These are phyloP conservation scores for Phylloscopus collybita DNA, from an alignment of 2,797 vertebrate genomes.

Conservation along the genomic window DNA sequence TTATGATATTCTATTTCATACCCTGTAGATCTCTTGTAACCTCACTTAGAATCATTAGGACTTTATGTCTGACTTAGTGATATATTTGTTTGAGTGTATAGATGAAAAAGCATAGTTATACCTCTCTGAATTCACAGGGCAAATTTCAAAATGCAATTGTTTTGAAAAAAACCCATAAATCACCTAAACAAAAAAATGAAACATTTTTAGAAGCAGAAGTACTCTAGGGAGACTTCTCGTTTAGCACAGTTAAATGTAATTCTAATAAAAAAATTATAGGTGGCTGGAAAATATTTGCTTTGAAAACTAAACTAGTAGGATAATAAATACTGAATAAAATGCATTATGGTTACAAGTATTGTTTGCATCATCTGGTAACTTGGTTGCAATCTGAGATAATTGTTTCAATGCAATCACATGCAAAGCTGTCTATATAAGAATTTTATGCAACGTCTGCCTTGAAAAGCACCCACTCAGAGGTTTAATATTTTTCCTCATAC, in stretches of 20 bases:
- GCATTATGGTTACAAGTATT: rapidly evolving
- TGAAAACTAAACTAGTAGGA: not conserved
- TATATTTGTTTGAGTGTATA: not conserved
- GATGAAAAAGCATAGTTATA: not conserved
- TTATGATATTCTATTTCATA: not conserved
- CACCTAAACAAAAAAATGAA: not conserved
- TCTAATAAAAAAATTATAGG: not conserved
- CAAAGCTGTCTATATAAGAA: not conserved
- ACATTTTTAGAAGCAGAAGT: not conserved
- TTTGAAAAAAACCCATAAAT: not conserved
- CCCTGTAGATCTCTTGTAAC: not conserved
- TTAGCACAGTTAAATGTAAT: not conserved
- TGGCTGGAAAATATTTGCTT: not conserved
- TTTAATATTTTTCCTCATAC: not conserved
- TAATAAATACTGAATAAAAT: not conserved
- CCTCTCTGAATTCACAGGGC: not conserved
- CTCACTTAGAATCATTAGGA: not conserved
- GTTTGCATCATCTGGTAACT: not conserved
- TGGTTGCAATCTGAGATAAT: not conserved
- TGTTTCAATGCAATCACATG: not conserved
- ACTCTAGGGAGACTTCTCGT: not conserved
- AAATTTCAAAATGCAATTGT: not conserved
- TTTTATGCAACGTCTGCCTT: not conserved
- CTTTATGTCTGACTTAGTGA: not conserved
- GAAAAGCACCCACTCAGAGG: not conserved